These are phyloP conservation scores for Netelia fuscicornis DNA, from an alignment of 2,888 invertebrate species.

Conservation along the genomic window DNA sequence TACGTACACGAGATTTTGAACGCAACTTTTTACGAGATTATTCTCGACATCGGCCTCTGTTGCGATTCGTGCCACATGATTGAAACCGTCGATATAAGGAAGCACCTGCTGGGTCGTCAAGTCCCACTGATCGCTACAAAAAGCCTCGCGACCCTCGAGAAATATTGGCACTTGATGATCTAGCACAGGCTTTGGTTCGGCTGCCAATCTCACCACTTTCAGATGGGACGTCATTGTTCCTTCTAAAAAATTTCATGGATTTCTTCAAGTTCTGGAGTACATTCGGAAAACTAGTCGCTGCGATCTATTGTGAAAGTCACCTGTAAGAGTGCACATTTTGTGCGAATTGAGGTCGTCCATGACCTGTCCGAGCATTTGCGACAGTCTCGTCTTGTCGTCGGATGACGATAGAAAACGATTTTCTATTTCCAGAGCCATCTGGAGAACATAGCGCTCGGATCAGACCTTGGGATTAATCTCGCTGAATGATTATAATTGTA, in stretches of 20 bases:
- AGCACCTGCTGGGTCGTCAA: conserved; percentile 96
- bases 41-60: conserved; percentile 96
- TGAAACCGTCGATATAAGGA: conserved; percentile 96
- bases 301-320: conserved; percentile 80
- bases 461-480: conserved; percentile 20
- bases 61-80: conserved; percentile 96
- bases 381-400: conserved; percentile 89
- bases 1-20: conserved; percentile 94
- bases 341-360: conserved; percentile 93
- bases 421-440: conserved; percentile 95
- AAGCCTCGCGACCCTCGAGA: conserved; percentile 88
- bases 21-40: conserved; percentile 96
- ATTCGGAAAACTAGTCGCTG: conserved; percentile 33
- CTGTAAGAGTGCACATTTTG: conserved; percentile 91
- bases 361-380: conserved; percentile 92
- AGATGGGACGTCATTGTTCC: conserved; percentile 95
- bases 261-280: too few species aligned
- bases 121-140: conserved; percentile 93
- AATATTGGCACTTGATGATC: conserved; percentile 97
- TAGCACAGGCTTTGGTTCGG: conserved; percentile 92
- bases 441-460: conserved; percentile 56
- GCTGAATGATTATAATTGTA: neutral
- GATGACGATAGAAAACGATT: conserved; percentile 93
- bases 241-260: conserved; percentile 85
- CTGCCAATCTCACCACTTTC: conserved; percentile 93